Conservation (phyloP, 1,140 invertebrate genomes). For the Paramacrobiotus metropolitanus region DNA sequence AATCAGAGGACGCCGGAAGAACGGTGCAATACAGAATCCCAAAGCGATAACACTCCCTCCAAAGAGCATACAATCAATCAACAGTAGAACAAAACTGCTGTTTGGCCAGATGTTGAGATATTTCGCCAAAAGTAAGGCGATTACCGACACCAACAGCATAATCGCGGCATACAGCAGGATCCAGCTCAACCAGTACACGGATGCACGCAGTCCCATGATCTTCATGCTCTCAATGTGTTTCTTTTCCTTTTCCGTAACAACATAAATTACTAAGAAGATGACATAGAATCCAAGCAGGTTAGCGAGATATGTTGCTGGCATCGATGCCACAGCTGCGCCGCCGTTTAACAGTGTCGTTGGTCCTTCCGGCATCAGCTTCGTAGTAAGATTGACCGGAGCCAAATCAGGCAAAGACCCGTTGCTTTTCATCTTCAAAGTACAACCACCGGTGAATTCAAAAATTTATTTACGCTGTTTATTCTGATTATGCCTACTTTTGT, state of each 20-base stretch:
- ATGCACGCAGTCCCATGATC: background rate
- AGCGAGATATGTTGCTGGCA: background rate
- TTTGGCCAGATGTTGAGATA: background rate
- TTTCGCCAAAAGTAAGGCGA: background rate
- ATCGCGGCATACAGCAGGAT: background rate
- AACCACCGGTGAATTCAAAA: no score
- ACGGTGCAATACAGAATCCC: background rate
- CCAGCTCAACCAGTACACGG: background rate
- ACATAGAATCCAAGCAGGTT: background rate
- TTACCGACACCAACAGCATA: background rate
- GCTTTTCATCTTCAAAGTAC: background rate
- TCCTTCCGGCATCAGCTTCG: background rate
- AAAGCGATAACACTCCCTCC: background rate
- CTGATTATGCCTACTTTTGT: no score
- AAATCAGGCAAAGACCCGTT: background rate
- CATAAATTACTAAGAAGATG: background rate
- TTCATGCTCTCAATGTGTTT: conserved; percentile 1
- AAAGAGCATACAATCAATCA: background rate
- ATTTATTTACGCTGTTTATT: no score
- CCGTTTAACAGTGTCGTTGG: background rate
- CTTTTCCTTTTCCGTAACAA: conserved; percentile 3
- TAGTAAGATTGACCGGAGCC: background rate
- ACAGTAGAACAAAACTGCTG: background rate
- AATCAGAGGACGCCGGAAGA: background rate
- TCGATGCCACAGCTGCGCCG: background rate